Evolutionary conservation across 2,113 vertebrate species (phyloP).

Genomic region (Trinectes maculatus): DNA sequence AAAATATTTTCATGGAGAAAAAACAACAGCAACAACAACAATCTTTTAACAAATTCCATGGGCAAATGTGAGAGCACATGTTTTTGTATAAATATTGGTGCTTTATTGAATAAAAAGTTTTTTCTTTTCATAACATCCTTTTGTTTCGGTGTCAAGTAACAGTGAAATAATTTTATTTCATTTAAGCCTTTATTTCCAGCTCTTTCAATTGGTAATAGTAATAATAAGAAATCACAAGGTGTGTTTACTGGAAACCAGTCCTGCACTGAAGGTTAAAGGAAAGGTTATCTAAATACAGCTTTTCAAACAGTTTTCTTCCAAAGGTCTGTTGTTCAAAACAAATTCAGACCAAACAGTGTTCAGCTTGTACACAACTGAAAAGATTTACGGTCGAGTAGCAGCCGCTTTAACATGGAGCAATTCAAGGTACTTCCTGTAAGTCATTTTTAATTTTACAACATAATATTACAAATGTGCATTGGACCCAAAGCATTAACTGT

Average conservation of each 20-base stretch:
- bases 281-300: slow-evolving; percentile 19
- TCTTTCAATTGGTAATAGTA: no score
- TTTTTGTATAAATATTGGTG: slow-evolving; percentile 68
- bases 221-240: no score
- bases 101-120: slow-evolving; percentile 73
- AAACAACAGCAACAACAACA: background rate
- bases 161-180: background rate
- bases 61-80: slow-evolving; percentile 55
- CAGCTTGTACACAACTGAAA: background rate
- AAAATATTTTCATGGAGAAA: slow-evolving; percentile 17
- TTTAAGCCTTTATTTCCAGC: background rate
- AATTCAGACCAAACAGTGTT: background rate
- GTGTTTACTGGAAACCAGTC: no score
- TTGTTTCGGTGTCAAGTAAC: slow-evolving; percentile 3
- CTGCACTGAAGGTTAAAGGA: slow-evolving; percentile 9
- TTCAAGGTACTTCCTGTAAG: slow-evolving; percentile 28
- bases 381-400: background rate
- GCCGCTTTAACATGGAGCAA: slow-evolving; percentile 14
- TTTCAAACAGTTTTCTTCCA: slow-evolving; percentile 35
- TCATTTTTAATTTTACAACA: background rate
- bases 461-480: background rate
- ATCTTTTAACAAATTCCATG: background rate
- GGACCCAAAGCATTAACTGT: background rate
- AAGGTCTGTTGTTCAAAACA: slow-evolving; percentile 18
- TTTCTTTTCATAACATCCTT: slow-evolving; percentile 59